Evolutionary conservation across 2,113 vertebrate genomes (phyloP).

Genomic region (Plecturocebus donacophilus): DNA sequence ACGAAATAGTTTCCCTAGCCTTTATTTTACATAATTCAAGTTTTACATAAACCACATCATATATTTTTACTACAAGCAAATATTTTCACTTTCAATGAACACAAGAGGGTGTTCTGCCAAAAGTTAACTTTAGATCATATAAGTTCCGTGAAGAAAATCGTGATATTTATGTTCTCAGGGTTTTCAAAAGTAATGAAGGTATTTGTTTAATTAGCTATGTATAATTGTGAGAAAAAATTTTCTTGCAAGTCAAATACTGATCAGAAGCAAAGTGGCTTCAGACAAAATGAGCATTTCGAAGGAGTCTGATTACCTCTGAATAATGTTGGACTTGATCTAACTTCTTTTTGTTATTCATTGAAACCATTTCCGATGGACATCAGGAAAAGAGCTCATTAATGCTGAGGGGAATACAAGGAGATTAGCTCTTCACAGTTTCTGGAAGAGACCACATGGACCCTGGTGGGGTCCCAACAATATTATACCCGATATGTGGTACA

Average conservation of each 20-base stretch:
- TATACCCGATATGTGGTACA: not conserved
- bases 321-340: not conserved
- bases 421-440: not conserved
- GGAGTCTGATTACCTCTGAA: not conserved
- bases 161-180: not conserved
- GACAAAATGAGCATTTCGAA: not conserved
- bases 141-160: not conserved
- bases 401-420: not conserved
- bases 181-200: not conserved
- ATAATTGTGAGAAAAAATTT: not conserved
- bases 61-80: not conserved
- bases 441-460: not conserved
- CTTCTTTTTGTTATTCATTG: not conserved
- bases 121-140: not conserved
- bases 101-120: fast-evolving
- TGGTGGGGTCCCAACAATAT: not conserved
- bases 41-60: not conserved
- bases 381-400: not conserved
- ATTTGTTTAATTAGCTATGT: not conserved
- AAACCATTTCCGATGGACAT: not conserved
- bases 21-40: slow-evolving; percentile 1
- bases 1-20: not conserved
- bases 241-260: not conserved
- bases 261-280: not conserved
- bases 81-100: not conserved